phyloP scores from a whole-genome alignment of 2,888 invertebrate species.

The Rotaria socialis region DNA sequence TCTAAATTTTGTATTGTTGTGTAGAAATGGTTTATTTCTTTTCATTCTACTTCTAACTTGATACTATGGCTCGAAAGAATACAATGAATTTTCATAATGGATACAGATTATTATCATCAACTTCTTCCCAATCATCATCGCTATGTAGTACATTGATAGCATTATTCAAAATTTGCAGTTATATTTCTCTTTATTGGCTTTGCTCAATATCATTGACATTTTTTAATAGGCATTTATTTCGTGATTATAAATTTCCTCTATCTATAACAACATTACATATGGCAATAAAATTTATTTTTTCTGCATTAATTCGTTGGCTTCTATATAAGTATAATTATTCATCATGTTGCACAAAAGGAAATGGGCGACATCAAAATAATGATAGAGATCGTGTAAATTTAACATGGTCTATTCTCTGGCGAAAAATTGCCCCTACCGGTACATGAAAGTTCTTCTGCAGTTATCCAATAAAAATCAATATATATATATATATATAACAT shows the following conservation, averaged over 20 bases:
- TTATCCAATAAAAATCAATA: not conserved
- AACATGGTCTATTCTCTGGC: slow-evolving; percentile 73
- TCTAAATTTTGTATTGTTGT: not conserved
- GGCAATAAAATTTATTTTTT: slow-evolving; percentile 77
- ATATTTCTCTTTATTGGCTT: slow-evolving; percentile 76
- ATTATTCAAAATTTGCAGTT: not conserved
- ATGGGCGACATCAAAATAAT: slow-evolving; percentile 64
- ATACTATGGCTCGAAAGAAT: not conserved
- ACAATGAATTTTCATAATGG: not conserved
- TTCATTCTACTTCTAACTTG: not conserved
- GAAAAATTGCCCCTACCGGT: slow-evolving; percentile 67
- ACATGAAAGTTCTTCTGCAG: slow-evolving; percentile 38
- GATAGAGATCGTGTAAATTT: slow-evolving; percentile 65
- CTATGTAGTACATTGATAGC: not conserved
- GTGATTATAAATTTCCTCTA: slow-evolving; percentile 82
- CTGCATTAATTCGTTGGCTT: slow-evolving; percentile 69
- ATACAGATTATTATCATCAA: not conserved
- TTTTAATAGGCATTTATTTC: slow-evolving; percentile 70
- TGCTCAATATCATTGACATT: slow-evolving; percentile 91
- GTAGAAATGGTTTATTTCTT: not conserved
- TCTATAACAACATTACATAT: slow-evolving; percentile 84
- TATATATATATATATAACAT: not conserved
- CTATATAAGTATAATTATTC: slow-evolving; percentile 47
- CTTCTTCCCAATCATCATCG: not conserved
- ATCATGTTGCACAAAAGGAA: slow-evolving; percentile 55